Evolutionary conservation across 2,113 vertebrate species (phyloP), one percentile per base, ranked within the genome.

Genomic region (Vanacampus margaritifer): DNA sequence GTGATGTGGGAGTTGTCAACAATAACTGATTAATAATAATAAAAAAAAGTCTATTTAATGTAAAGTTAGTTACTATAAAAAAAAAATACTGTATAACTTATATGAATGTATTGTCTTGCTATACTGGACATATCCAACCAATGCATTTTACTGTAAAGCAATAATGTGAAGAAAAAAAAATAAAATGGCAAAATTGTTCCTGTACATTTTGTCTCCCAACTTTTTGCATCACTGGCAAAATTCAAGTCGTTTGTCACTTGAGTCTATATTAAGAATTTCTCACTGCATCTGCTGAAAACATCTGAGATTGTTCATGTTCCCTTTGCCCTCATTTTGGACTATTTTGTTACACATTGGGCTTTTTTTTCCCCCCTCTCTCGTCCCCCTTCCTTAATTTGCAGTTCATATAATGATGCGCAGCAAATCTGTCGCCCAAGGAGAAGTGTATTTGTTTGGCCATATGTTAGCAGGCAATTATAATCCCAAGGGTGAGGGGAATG

Each of bases 1-100:
- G 93, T 96, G 94, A 94, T 75, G 89, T 92, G 86, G 92, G 92
- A 91, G 92, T 94, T 94, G 93, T 95, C 92, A 91, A 94, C 91
- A 93, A 89, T 91, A 88, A 62, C 90, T 87, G 71, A 88, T 76
- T 39, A 78, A 62, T 37, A 28, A n/a, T n/a, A 65, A 48, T 87
- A 87, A 32, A 65, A 50, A 86, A 87, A 87, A 74, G 86, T 88
- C 79, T 87, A 90, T 88, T 89, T 90, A 85, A 89, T 91, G 89
- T 91, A 87, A 91, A 90, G 86, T 89, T 91, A 85, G 77, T 87
- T 85, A 87, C 70, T 84, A 90, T 89, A 81, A 93, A 94, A 92
- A 86, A 89, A 92, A 89, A 82, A 91, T 86, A 94, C 91, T 89
- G 92, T 95, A 93, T 91, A 89, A 91, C 89, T 86, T 89, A 87